These are phyloP conservation scores for Apeira syringaria DNA, from an alignment of 2,888 invertebrate genomes.

Conservation along the genomic window DNA sequence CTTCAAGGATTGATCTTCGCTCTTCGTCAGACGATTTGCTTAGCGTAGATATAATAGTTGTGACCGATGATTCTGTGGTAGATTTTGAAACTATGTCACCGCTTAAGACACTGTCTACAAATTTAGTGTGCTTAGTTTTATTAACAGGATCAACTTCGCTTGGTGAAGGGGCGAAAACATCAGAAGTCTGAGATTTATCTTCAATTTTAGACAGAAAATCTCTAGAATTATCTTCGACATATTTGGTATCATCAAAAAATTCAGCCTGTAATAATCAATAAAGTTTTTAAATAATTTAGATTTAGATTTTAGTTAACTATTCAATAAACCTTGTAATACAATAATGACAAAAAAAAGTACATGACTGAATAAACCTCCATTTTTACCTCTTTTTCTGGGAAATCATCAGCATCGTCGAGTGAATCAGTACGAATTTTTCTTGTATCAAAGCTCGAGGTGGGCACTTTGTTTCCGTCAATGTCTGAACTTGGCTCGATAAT, in stretches of 20 bases:
- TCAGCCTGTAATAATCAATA: constrained; percentile 52
- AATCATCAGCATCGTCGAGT: constrained; percentile 79
- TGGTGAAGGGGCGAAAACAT: constrained; percentile 40
- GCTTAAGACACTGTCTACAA: constrained; percentile 56
- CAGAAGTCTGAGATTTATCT: constrained; percentile 30
- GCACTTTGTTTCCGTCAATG: constrained; percentile 56
- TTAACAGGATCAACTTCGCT: constrained; percentile 39
- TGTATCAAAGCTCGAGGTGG: constrained; percentile 69
- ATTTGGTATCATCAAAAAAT: constrained; percentile 65
- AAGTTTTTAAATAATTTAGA: no score
- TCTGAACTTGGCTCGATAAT: constrained; percentile 79
- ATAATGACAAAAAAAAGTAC: background rate
- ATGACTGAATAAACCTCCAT: no score
- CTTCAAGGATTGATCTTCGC: constrained; percentile 72
- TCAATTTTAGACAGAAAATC: constrained; percentile 38
- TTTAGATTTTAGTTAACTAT: no score
- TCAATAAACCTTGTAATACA: no score
- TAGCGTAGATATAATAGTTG: constrained; percentile 71
- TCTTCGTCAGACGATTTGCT: constrained; percentile 78
- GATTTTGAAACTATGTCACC: constrained; percentile 73
- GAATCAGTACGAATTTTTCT: constrained; percentile 77
- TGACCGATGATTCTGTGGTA: constrained; percentile 77
- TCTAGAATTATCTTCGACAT: constrained; percentile 40
- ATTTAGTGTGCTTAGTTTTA: constrained; percentile 56
- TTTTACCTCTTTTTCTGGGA: constrained; percentile 80